Evolutionary conservation across 64 coral and sea anemone genomes (phyloP).

Genomic region (Dendronephthya gigantea): DNA sequence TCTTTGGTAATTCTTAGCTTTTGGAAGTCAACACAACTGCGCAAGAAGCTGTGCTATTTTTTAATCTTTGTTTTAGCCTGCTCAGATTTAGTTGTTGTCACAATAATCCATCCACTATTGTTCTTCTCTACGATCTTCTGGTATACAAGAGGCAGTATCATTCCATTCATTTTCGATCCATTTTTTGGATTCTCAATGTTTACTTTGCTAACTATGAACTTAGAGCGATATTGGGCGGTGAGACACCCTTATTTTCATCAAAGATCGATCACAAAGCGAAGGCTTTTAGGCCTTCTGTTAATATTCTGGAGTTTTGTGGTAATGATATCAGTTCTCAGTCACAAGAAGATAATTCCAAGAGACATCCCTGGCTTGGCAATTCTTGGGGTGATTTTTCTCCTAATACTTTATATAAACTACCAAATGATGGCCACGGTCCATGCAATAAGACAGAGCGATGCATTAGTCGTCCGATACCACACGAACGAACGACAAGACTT

Average conservation of each 20-base stretch:
- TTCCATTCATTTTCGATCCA: not conserved
- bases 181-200: not conserved
- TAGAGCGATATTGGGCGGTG: not conserved
- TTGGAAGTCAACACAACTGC: too few species aligned
- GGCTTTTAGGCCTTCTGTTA: not conserved
- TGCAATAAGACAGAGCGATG: too few species aligned
- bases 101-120: not conserved
- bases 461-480: too few species aligned
- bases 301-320: not conserved
- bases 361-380: too few species aligned
- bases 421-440: too few species aligned
- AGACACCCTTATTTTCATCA: not conserved
- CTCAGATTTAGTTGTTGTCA: not conserved
- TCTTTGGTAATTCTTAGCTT: too few species aligned
- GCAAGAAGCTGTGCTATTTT: not conserved
- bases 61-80: not conserved
- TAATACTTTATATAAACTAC: too few species aligned
- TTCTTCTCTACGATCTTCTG: not conserved
- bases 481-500: too few species aligned
- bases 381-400: too few species aligned
- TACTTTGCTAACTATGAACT: not conserved
- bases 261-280: not conserved
- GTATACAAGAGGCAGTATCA: not conserved
- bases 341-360: too few species aligned
- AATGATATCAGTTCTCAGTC: too few species aligned